Conservation (phyloP, 2,113 vertebrate genomes). For the Calonectris borealis region DNA sequence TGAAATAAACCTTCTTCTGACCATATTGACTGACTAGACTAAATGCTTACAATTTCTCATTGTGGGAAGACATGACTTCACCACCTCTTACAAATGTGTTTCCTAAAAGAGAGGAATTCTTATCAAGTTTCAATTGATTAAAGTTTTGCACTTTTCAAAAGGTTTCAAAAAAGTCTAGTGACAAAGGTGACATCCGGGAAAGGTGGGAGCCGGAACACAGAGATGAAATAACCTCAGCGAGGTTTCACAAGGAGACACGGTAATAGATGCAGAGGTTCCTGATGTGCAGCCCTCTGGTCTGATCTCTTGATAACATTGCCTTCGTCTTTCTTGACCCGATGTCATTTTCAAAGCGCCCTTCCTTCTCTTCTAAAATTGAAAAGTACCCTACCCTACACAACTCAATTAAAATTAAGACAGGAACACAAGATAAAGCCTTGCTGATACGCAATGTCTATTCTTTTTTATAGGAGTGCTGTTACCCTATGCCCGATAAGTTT, state of each 20-base stretch:
- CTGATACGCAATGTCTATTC: fast-evolving
- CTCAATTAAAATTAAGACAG: neutral
- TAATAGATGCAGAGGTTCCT: neutral
- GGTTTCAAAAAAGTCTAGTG: neutral
- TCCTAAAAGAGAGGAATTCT: neutral
- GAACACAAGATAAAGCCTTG: neutral
- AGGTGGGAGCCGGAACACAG: neutral
- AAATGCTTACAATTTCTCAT: neutral
- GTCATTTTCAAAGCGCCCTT: neutral
- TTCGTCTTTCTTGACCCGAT: neutral
- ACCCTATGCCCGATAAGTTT: neutral
- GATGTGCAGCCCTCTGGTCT: neutral
- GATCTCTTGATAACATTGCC: neutral
- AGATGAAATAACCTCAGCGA: neutral
- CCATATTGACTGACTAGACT: neutral
- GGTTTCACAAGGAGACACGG: neutral
- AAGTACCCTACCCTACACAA: neutral
- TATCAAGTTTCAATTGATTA: neutral
- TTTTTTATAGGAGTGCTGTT: neutral
- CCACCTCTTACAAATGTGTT: neutral
- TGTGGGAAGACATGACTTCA: neutral
- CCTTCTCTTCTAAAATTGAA: neutral
- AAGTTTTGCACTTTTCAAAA: conserved; percentile 3
- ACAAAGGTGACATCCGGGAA: neutral
- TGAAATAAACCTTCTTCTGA: neutral